A percentile compares a stretch with the other conserved stretches of the same genome.
Conservation (phyloP, 35 echinoderm and acorn worm genomes). For the Lytechinus variegatus region DNA sequence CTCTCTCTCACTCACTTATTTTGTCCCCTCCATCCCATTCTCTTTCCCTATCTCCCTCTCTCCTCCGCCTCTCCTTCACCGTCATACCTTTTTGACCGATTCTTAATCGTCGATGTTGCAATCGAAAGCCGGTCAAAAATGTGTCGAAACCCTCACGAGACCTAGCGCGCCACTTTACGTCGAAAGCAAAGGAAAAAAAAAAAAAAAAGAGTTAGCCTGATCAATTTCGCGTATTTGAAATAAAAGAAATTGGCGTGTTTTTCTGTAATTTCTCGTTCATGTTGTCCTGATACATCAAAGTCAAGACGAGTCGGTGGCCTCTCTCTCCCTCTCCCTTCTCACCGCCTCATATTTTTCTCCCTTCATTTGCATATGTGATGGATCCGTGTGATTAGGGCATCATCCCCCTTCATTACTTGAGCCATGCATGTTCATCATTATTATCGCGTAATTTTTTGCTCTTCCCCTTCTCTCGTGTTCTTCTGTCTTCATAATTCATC, state of each 20-base stretch:
- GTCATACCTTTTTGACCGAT: not conserved
- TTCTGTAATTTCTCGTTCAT: constrained; percentile 40
- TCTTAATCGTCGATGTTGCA: not conserved
- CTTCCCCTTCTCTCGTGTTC: constrained; percentile 7
- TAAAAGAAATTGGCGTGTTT: constrained; percentile 47
- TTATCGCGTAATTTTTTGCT: constrained; percentile 43
- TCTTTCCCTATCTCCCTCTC: not conserved
- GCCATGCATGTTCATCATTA: constrained; percentile 42
- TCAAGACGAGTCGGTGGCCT: not conserved
- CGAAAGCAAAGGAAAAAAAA: not conserved
- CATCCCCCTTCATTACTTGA: constrained; percentile 39
- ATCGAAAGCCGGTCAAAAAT: constrained; percentile 11
- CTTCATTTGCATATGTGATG: constrained; percentile 42
- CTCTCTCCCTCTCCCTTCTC: constrained; percentile 14
- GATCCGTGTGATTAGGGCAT: not conserved
- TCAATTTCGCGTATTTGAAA: constrained; percentile 45
- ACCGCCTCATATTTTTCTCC: not conserved
- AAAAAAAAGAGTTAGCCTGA: not conserved
- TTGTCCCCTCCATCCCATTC: not conserved
- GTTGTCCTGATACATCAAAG: constrained; percentile 1
- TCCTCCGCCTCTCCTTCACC: not conserved
- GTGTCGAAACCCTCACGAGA: not conserved
- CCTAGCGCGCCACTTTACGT: not conserved
- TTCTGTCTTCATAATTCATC: constrained; percentile 37
- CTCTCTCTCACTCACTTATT: constrained; percentile 1